phyloP scores from a whole-genome alignment of 2,888 invertebrate species.

The Plusia festucae region DNA sequence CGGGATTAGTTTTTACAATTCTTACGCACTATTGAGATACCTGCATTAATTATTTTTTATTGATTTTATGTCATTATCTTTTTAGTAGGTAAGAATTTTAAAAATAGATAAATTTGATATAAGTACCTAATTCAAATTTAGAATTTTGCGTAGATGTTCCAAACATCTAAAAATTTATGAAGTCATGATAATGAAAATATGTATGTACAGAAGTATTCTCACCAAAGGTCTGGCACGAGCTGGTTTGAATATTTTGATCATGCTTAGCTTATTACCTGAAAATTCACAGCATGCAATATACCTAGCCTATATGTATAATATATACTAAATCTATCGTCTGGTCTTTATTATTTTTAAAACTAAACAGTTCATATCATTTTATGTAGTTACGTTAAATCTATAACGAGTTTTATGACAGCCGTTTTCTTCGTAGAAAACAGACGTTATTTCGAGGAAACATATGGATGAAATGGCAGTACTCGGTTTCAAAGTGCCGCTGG shows the following conservation, averaged over 20 bases:
- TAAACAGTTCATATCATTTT: conserved; percentile 84
- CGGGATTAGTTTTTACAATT: conserved; percentile 69
- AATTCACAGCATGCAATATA: neutral
- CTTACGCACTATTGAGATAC: conserved; percentile 50
- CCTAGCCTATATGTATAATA: too few species aligned
- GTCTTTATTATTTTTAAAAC: conserved; percentile 76
- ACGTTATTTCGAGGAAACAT: conserved; percentile 88
- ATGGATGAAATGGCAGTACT: conserved; percentile 86
- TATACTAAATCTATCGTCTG: conserved; percentile 58
- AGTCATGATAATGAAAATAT: too few species aligned
- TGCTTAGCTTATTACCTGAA: neutral
- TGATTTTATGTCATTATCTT: conserved; percentile 33
- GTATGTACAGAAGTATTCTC: too few species aligned
- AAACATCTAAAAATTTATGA: too few species aligned
- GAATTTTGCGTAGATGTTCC: too few species aligned
- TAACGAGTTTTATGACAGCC: conserved; percentile 82
- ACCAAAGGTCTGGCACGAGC: too few species aligned
- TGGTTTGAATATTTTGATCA: neutral
- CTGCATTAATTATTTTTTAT: conserved; percentile 59
- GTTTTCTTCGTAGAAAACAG: conserved; percentile 88
- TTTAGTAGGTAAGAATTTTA: too few species aligned
- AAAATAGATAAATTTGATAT: too few species aligned
- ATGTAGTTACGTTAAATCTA: conserved; percentile 74
- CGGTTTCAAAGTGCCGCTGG: conserved; percentile 86
- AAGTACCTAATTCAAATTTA: too few species aligned